Evolutionary conservation across 1,140 invertebrate genomes (phyloP).

Genomic region (Cherax quadricarinatus): DNA sequence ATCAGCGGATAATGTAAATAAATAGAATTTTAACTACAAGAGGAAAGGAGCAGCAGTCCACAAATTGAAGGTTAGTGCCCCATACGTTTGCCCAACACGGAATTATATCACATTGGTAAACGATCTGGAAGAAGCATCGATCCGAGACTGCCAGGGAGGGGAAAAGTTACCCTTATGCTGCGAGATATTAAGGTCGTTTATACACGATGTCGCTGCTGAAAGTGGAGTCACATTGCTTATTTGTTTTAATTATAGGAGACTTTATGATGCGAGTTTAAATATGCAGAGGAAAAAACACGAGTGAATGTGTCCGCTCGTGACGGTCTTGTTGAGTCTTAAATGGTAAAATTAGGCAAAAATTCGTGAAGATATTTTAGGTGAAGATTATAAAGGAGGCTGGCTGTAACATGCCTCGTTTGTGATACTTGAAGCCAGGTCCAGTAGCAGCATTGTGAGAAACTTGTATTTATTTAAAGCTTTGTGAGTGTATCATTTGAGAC

Average conservation of each 20-base stretch:
- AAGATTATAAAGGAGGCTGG: too few relatives aligned
- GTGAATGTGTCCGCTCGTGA: background rate
- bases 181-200: background rate
- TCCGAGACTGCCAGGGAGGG: background rate
- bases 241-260: slow-evolving; percentile 65
- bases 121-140: slow-evolving; percentile 63
- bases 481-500: too few relatives aligned
- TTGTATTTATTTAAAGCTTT: too few relatives aligned
- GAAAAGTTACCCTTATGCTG: slow-evolving; percentile 31
- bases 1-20: slow-evolving; percentile 40
- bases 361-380: background rate
- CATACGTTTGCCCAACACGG: slow-evolving; percentile 67
- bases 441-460: too few relatives aligned
- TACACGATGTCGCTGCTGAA: background rate
- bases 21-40: slow-evolving; percentile 65
- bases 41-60: slow-evolving; percentile 56
- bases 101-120: slow-evolving; percentile 70
- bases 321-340: background rate
- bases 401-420: too few relatives aligned
- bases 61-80: slow-evolving; percentile 69
- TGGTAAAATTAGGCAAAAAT: background rate
- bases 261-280: slow-evolving; percentile 65
- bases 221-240: slow-evolving; percentile 50
- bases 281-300: slow-evolving; percentile 30
- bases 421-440: too few relatives aligned